Percentiles rank a stretch among this genome's conserved stretches.
phyloP scores from a whole-genome alignment of 1,140 invertebrate genomes.

The Drosophila kepulauana region DNA sequence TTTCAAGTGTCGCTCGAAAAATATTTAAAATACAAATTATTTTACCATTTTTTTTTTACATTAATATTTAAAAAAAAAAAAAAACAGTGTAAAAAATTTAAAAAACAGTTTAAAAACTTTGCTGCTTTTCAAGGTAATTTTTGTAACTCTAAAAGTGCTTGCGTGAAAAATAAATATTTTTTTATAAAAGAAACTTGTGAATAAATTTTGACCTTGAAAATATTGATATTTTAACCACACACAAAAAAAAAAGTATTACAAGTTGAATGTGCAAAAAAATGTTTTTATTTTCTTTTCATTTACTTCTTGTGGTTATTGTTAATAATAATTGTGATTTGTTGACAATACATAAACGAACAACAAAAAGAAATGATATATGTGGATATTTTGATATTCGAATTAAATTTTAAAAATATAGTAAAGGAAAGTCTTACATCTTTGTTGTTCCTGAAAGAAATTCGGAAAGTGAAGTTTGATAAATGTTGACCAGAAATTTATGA shows the following conservation, averaged over 20 bases:
- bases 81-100: not conserved
- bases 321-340: constrained; percentile 16
- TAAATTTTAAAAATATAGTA: not conserved
- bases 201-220: constrained; percentile 1
- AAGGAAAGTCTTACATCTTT: not conserved
- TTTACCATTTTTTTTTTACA: not conserved
- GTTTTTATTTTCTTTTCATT: constrained; percentile 18
- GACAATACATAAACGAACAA: not conserved
- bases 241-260: constrained; percentile 4
- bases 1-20: not conserved
- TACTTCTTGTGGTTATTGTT: constrained; percentile 19
- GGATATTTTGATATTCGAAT: not conserved
- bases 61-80: constrained; percentile 2
- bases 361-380: not conserved
- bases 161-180: constrained; percentile 1
- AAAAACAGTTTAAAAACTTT: constrained; percentile 1
- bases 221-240: not conserved
- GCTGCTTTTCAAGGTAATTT: constrained; percentile 15
- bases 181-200: not conserved
- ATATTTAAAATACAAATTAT: not conserved
- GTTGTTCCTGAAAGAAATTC: no score
- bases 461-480: no score
- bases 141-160: constrained; percentile 5
- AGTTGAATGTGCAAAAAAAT: constrained; percentile 32
- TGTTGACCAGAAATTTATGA: no score